Evolutionary conservation across 2,888 invertebrate species (phyloP).

Genomic region (Drosophila subsilvestris): DNA sequence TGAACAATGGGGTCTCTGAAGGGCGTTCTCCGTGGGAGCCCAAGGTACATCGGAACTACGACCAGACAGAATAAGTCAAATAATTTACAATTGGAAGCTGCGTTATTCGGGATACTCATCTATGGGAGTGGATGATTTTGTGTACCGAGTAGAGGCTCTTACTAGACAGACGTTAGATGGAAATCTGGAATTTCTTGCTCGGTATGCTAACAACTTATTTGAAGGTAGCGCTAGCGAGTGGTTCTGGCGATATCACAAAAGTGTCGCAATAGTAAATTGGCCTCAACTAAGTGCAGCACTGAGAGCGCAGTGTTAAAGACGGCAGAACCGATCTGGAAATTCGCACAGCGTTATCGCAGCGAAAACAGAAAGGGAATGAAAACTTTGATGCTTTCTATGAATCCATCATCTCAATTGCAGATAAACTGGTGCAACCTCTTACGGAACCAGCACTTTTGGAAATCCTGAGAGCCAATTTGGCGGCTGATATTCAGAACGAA

Average conservation of each 20-base stretch:
- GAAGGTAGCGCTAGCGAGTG: constrained; percentile 8
- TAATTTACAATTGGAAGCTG: constrained; percentile 6
- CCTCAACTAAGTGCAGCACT: background rate
- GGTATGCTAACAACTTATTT: constrained; percentile 15
- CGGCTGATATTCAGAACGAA: background rate
- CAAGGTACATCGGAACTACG: background rate
- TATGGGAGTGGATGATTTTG: constrained; percentile 16
- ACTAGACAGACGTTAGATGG: constrained; percentile 9
- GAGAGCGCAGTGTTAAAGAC: constrained; percentile 4
- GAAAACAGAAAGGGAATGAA: background rate
- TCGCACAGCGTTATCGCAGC: constrained; percentile 1
- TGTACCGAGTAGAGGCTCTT: constrained; percentile 15
- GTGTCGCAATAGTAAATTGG: background rate
- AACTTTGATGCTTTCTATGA: background rate
- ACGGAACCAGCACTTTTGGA: constrained; percentile 2
- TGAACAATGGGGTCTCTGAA: background rate
- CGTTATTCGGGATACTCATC: constrained; percentile 3
- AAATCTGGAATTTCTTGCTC: constrained; percentile 5
- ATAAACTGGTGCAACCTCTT: background rate
- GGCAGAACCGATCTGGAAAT: constrained; percentile 2
- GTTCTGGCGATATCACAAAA: constrained; percentile 19
- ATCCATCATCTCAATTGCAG: background rate
- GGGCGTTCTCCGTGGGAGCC: background rate
- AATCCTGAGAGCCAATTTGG: background rate
- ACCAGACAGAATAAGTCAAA: background rate